These are phyloP conservation scores for Drosophila rubida DNA, from an alignment of 2,888 invertebrate species.

Conservation along the genomic window DNA sequence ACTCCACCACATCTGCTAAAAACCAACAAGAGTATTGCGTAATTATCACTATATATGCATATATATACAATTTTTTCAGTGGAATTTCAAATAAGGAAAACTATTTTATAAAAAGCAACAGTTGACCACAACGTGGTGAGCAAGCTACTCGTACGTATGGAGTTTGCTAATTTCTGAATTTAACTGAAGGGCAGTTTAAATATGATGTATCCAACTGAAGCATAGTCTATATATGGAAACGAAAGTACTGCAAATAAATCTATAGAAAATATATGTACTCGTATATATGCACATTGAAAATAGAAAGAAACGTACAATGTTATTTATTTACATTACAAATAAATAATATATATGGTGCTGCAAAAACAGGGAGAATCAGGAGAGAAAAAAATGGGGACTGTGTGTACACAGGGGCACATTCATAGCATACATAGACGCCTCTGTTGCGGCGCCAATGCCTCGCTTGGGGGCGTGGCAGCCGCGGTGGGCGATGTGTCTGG, in stretches of 20 bases:
- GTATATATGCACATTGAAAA: background rate
- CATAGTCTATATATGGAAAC: background rate
- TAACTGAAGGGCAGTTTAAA: background rate
- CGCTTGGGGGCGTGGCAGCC: constrained; percentile 18
- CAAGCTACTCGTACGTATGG: background rate
- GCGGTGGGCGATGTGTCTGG: constrained; percentile 17
- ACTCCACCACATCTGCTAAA: background rate
- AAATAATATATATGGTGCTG: background rate
- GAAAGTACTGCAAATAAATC: background rate
- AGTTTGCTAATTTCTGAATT: background rate
- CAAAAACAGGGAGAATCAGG: background rate
- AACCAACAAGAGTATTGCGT: background rate
- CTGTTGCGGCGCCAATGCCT: constrained; percentile 27
- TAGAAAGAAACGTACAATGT: background rate
- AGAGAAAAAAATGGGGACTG: constrained; percentile 9
- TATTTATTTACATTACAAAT: background rate
- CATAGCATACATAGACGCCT: constrained; percentile 50
- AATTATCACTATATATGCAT: background rate
- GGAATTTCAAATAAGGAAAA: background rate
- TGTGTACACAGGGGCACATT: constrained; percentile 49
- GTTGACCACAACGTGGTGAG: background rate
- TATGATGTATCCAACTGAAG: background rate
- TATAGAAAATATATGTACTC: too few relatives aligned
- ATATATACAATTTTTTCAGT: background rate
- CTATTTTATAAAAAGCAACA: background rate